A percentile compares a stretch with the other conserved stretches of the same genome.
Conservation (phyloP, 2,888 invertebrate genomes). For the Spilarctia lutea region DNA sequence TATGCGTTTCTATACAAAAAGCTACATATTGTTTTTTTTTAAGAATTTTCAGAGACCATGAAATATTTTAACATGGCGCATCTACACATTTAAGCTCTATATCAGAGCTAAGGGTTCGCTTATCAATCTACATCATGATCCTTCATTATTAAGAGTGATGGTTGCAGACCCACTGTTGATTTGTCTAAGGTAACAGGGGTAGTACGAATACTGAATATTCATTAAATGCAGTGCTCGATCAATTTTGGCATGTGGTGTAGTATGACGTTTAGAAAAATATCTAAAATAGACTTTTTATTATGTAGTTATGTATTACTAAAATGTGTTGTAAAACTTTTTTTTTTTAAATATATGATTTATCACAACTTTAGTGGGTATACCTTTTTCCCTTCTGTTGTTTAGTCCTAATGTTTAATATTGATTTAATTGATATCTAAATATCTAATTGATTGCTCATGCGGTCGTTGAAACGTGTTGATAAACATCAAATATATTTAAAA, state of each 20-base stretch:
- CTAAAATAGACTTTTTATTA: neutral
- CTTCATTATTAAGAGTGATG: constrained; percentile 85
- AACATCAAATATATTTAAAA: too few species aligned
- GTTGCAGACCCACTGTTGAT: constrained; percentile 71
- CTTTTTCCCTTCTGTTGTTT: too few species aligned
- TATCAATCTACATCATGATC: constrained; percentile 85
- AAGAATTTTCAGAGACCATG: too few species aligned
- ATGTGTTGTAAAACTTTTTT: too few species aligned
- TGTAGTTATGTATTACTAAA: too few species aligned
- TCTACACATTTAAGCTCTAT: constrained; percentile 55
- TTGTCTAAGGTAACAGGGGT: constrained; percentile 73
- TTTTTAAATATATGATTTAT: too few species aligned
- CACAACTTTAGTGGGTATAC: too few species aligned
- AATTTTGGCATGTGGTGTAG: constrained; percentile 24
- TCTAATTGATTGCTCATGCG: too few species aligned
- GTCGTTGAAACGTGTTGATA: too few species aligned
- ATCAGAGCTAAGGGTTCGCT: constrained; percentile 70
- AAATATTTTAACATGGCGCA: constrained; percentile 15
- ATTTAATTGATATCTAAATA: too few species aligned
- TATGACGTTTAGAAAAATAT: neutral
- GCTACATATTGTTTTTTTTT: too few species aligned
- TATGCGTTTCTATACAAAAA: neutral
- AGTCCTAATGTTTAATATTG: too few species aligned
- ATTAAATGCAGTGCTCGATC: constrained; percentile 47
- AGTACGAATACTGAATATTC: constrained; percentile 54